Conservation (phyloP, 2,113 vertebrate species). For the Vanacampus margaritifer region DNA sequence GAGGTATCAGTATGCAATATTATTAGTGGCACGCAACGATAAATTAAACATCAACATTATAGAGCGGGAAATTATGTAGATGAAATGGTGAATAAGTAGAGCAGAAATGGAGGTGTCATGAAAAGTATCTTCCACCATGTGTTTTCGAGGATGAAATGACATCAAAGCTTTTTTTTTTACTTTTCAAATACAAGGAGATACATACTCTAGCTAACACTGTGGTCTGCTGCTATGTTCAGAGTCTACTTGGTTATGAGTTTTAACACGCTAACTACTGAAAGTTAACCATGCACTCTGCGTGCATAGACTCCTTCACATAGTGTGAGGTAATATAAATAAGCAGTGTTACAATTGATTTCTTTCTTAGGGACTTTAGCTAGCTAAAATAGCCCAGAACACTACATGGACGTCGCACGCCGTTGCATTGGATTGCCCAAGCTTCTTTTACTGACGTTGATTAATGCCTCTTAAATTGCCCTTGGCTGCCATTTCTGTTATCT, state of each 20-base stretch:
- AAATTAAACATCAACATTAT: slow-evolving; percentile 1
- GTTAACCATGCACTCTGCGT: neutral
- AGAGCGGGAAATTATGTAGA: neutral
- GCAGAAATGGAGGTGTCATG: neutral
- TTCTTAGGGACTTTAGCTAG: neutral
- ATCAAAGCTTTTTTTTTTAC: neutral
- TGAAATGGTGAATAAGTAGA: neutral
- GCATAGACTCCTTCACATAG: neutral
- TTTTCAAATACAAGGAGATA: neutral
- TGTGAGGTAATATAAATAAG: neutral
- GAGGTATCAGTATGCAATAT: neutral
- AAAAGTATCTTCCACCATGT: neutral
- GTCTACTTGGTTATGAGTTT: neutral
- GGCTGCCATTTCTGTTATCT: neutral
- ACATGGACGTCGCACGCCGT: neutral
- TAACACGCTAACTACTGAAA: neutral
- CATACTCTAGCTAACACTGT: neutral
- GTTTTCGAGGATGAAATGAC: neutral
- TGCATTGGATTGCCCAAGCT: neutral
- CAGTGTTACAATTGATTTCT: neutral
- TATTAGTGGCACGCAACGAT: neutral
- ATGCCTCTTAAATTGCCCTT: neutral
- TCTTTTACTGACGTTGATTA: slow-evolving; percentile 1
- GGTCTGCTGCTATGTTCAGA: neutral
- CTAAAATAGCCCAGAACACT: neutral